Percentiles rank a stretch among this genome's conserved stretches.
Conservation (phyloP, 2,113 vertebrate species). For the Heterotilapia buettikoferi region DNA sequence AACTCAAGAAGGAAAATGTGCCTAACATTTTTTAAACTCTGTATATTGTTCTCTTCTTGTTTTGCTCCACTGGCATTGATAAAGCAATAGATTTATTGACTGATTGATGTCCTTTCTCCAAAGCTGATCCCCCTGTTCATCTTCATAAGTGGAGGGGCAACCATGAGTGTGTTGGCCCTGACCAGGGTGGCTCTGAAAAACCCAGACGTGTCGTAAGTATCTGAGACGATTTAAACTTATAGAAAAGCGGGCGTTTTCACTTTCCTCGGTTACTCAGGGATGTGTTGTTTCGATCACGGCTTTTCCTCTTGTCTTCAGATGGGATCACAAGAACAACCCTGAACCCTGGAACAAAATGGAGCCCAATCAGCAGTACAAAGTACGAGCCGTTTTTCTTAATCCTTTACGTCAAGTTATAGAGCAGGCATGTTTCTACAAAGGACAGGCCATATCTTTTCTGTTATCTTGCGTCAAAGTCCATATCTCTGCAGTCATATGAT, state of each 20-base stretch:
- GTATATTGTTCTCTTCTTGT: not conserved
- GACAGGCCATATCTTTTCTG: not conserved
- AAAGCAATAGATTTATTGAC: not conserved
- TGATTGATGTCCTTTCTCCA: not conserved
- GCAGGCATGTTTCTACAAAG: not conserved
- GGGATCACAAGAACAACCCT: slow-evolving; percentile 93
- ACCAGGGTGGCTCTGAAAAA: slow-evolving; percentile 80
- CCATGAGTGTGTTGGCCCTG: slow-evolving; percentile 78
- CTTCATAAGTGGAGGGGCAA: slow-evolving; percentile 82
- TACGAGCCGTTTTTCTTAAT: slow-evolving; percentile 41
- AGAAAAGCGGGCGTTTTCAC: not conserved
- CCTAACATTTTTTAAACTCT: not conserved
- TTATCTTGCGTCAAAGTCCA: slow-evolving; percentile 37
- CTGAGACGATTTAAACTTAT: not conserved
- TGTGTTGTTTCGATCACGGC: not conserved
- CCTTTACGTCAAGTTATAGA: not conserved
- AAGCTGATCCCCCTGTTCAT: slow-evolving; percentile 91
- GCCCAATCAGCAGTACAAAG: slow-evolving; percentile 88
- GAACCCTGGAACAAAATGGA: slow-evolving; percentile 89
- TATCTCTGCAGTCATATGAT: not conserved
- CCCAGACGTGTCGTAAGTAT: slow-evolving; percentile 84
- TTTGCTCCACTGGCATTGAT: not conserved
- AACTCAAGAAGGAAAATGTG: not conserved
- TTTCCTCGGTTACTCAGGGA: not conserved
- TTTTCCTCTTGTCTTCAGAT: slow-evolving; percentile 65